These are phyloP conservation scores for Abscondita cerata DNA, from an alignment of 2,888 invertebrate species.

Conservation along the genomic window DNA sequence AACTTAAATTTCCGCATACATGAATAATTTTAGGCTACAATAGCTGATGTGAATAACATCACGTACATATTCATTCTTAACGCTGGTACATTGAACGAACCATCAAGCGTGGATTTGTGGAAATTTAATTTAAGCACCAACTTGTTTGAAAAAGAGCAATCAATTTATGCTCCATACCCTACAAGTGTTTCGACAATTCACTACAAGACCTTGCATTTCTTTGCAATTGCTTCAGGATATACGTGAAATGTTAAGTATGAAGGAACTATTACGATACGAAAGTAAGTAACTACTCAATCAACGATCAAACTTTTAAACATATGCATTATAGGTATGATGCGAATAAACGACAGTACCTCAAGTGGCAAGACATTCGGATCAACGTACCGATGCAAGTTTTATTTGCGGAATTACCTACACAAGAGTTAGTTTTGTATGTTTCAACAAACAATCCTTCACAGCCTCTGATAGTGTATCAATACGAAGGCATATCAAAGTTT, in stretches of 20 bases:
- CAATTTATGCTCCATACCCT: conserved; percentile 45
- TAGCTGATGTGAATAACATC: conserved; percentile 1
- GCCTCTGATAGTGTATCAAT: conserved; percentile 57
- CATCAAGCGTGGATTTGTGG: conserved; percentile 48
- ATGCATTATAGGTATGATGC: conserved; percentile 46
- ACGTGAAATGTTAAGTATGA: conserved; percentile 47
- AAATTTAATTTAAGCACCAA: conserved; percentile 40
- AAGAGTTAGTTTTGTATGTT: conserved; percentile 59
- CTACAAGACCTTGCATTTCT: conserved; percentile 45
- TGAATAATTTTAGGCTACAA: conserved; percentile 3
- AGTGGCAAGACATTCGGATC: conserved; percentile 55
- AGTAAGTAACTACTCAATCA: conserved; percentile 39
- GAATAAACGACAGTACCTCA: conserved; percentile 44
- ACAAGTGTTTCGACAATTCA: conserved; percentile 46
- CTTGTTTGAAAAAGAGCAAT: conserved; percentile 47
- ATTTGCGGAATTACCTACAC: conserved; percentile 55
- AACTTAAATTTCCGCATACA: not conserved
- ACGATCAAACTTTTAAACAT: not conserved
- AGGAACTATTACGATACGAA: conserved; percentile 50
- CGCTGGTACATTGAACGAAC: conserved; percentile 22
- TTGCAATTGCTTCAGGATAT: conserved; percentile 52
- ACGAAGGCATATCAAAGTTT: conserved; percentile 59
- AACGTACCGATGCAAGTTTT: conserved; percentile 52
- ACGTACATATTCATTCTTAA: conserved; percentile 22
- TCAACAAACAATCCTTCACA: conserved; percentile 53